Evolutionary conservation across 2,113 vertebrate species (phyloP).

Genomic region (Xenotilapia longispinis): DNA sequence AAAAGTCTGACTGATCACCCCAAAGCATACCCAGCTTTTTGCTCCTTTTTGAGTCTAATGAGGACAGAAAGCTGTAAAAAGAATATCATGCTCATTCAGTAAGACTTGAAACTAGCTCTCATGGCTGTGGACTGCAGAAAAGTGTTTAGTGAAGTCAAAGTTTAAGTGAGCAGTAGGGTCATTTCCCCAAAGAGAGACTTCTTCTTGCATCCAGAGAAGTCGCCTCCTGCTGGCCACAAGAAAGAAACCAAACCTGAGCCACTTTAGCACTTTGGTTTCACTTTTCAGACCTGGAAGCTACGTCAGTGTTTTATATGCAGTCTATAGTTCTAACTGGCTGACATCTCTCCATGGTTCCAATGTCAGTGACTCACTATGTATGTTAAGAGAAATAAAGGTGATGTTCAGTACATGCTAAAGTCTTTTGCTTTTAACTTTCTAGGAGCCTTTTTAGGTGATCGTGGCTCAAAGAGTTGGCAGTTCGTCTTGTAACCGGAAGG

Average conservation of each 20-base stretch:
- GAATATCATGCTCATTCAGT: background rate
- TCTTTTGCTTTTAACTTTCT: background rate
- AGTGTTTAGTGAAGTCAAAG: background rate
- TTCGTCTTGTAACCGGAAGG: too few relatives aligned
- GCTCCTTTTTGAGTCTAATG: background rate
- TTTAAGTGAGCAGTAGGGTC: background rate
- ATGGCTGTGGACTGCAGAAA: background rate
- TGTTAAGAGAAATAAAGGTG: background rate
- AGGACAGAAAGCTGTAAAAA: background rate
- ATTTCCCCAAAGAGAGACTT: background rate
- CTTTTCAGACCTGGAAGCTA: background rate
- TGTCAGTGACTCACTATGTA: background rate
- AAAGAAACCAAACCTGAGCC: background rate
- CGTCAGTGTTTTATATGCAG: background rate
- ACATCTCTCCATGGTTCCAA: background rate
- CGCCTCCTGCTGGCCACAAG: background rate
- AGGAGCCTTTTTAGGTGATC: background rate
- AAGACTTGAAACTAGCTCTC: background rate
- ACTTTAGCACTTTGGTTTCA: accelerated
- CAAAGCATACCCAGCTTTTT: background rate
- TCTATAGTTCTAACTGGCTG: background rate
- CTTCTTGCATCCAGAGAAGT: background rate
- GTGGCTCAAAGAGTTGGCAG: too few relatives aligned
- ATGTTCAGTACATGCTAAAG: background rate
- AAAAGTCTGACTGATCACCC: background rate